Evolutionary conservation across 2,888 invertebrate genomes (phyloP).

Genomic region (Mimachlamys varia): DNA sequence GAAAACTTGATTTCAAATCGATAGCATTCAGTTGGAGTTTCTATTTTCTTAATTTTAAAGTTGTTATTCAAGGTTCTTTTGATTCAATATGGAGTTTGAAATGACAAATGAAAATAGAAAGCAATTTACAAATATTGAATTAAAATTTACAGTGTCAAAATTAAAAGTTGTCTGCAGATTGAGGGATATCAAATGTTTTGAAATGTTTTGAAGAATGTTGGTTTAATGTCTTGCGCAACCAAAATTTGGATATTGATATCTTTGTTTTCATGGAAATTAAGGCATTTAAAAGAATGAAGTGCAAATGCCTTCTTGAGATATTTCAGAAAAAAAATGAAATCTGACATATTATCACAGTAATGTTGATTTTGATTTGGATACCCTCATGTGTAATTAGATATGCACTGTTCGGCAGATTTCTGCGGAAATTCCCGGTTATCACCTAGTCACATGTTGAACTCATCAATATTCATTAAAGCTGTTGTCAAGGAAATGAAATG

Average conservation of each 20-base stretch:
- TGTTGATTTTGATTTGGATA: not conserved
- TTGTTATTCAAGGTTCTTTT: too few relatives aligned
- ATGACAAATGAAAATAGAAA: too few relatives aligned
- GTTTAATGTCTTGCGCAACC: not conserved
- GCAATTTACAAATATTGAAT: too few relatives aligned
- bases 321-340: not conserved
- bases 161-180: too few relatives aligned
- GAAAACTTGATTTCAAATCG: too few relatives aligned
- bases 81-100: too few relatives aligned
- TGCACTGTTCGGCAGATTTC: not conserved
- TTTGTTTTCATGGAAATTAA: not conserved
- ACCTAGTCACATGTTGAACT: not conserved
- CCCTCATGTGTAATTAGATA: not conserved
- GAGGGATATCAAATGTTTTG: too few relatives aligned
- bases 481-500: conserved; percentile 25
- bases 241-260: not conserved
- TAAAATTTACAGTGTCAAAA: too few relatives aligned
- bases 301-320: not conserved
- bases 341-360: not conserved
- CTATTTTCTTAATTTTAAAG: too few relatives aligned
- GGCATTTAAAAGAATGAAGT: not conserved
- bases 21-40: too few relatives aligned
- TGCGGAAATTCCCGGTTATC: not conserved
- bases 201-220: too few relatives aligned
- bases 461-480: conserved; percentile 16